Evolutionary conservation across 2,797 vertebrate genomes (phyloP), one percentile per base, ranked within the genome.

Genomic region (Hoplostethus atlanticus): DNA sequence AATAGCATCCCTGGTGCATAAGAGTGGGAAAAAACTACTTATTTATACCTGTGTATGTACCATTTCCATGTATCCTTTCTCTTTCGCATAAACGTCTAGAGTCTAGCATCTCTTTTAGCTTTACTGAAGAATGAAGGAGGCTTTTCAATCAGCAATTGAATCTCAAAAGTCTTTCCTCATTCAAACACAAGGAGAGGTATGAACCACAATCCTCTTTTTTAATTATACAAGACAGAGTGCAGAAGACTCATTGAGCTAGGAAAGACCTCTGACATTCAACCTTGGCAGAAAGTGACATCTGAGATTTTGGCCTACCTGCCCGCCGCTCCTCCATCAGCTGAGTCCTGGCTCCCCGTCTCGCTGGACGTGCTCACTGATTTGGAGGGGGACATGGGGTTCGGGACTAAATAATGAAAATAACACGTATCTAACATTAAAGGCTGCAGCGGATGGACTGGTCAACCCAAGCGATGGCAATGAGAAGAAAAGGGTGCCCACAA

Each of bases 351-450:
- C 74, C 97, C 97, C 11, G 97, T 95, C 95, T 99, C 98, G 47
- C 98, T 99, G 83, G 98, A 97, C 0, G 98, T 99, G 94, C 97
- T 98, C 96, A 98, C 94, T 31, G 98, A 98, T 93, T 98, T 99
- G 91, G 98, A 98, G 13, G 98, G 98, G 90, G 98, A 99, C 93
- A 97, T 96, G 83, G 97, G 97, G 89, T 96, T 96, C 87, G 97
- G 98, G 92, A 98, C 98, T 99, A 95, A 93, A 97, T 95, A 96
- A 96, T 95, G 93, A 96, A 96, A 95, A 96, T 94, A 96, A 96
- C 93, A 97, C 94, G 94, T 94, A 92, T 96, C 93, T 93, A 91
- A 95, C 93, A 95, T 97, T 96, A 97, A 94, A 87, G 93, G 94
- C 95, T 95, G 96, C 94, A 97, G 92, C 77, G 94, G 93, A 93